Conservation (phyloP, 2,113 vertebrate genomes). For the Orthonyx spaldingii region DNA sequence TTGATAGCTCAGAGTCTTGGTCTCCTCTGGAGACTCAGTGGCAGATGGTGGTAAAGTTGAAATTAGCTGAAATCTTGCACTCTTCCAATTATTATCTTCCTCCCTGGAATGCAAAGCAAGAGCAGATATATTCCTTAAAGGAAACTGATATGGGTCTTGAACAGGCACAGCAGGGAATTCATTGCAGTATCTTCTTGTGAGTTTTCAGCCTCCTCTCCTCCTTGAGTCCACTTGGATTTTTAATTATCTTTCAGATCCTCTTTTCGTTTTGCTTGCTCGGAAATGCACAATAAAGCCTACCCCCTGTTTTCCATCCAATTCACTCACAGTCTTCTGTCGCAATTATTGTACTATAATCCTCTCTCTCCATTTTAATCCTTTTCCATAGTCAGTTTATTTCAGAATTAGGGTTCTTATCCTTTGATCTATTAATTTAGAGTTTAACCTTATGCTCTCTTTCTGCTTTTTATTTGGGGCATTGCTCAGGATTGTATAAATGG, state of each 20-base stretch:
- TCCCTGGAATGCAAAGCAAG: background rate
- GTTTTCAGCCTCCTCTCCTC: constrained; percentile 11
- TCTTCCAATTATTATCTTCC: background rate
- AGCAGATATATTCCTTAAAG: background rate
- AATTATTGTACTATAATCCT: constrained; percentile 59
- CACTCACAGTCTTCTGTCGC: background rate
- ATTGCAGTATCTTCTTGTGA: background rate
- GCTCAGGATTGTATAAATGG: background rate
- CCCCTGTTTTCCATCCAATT: constrained; percentile 46
- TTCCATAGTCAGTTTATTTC: constrained; percentile 59
- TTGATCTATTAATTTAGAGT: constrained; percentile 64
- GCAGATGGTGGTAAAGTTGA: constrained; percentile 38
- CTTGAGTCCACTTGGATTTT: constrained; percentile 26
- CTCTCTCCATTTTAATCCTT: constrained; percentile 59
- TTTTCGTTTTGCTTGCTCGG: constrained; percentile 35
- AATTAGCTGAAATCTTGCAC: constrained; percentile 23
- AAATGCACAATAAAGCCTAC: constrained; percentile 37
- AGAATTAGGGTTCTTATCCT: constrained; percentile 59
- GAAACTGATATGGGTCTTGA: background rate
- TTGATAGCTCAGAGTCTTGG: constrained; percentile 1
- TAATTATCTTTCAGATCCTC: constrained; percentile 47
- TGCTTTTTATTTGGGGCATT: constrained; percentile 27
- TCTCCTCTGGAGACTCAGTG: constrained; percentile 5
- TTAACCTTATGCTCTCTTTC: constrained; percentile 51
- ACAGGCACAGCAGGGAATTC: background rate